Percentiles rank a stretch among this genome's conserved stretches.
Conservation (phyloP, 2,888 invertebrate species). For the Mimas tiliae region DNA sequence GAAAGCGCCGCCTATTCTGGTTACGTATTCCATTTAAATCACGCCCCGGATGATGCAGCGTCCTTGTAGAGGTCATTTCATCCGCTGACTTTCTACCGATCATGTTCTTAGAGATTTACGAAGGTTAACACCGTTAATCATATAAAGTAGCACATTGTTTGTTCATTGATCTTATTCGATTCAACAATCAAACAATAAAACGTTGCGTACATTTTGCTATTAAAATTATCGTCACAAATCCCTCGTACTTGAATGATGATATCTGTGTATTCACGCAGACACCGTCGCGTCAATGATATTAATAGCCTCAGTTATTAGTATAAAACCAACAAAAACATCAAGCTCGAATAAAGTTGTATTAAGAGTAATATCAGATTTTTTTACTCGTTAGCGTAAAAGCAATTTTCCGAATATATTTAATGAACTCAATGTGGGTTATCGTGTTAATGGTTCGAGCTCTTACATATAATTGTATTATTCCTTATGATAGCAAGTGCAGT, state of each 20-base stretch:
- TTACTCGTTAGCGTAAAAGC: constrained; percentile 50
- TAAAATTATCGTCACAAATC: background rate
- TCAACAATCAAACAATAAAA: constrained; percentile 12
- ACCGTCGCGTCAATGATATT: constrained; percentile 1
- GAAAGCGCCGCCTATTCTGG: too few species aligned
- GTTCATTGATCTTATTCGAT: background rate
- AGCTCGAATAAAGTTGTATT: constrained; percentile 31
- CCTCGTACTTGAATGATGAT: constrained; percentile 14
- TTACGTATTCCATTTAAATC: too few species aligned
- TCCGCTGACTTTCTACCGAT: too few species aligned
- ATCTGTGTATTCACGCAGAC: constrained; percentile 19
- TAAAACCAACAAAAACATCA: constrained; percentile 19
- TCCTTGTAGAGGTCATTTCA: too few species aligned
- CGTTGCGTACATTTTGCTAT: background rate
- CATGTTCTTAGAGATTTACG: too few species aligned
- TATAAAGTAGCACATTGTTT: background rate
- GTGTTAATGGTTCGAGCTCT: constrained; percentile 70
- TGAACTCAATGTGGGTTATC: constrained; percentile 69
- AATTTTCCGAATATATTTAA: constrained; percentile 63
- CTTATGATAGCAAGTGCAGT: background rate
- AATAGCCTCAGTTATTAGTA: constrained; percentile 13
- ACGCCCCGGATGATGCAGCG: too few species aligned
- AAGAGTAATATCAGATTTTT: constrained; percentile 50
- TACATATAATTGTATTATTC: constrained; percentile 39
- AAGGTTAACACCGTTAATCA: too few species aligned